phyloP scores from a whole-genome alignment of 2,113 vertebrate species.

The human (Homo sapiens) region DNA sequence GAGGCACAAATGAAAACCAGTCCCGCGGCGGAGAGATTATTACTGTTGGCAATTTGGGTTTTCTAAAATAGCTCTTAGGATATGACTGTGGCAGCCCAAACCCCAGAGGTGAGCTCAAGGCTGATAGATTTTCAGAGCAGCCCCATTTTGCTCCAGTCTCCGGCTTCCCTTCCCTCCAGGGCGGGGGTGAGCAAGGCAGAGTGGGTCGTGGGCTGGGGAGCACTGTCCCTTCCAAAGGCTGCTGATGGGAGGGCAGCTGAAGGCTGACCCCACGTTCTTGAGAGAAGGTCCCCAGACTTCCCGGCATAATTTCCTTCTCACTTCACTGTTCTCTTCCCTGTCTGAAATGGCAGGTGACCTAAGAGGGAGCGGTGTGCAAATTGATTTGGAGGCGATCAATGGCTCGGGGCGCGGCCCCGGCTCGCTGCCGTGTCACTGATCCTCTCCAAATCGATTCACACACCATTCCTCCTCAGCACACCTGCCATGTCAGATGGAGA shows the following conservation, averaged over 20 bases:
- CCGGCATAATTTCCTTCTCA: conserved; percentile 83
- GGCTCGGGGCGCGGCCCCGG: conserved; percentile 80
- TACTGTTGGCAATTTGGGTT: conserved; percentile 81
- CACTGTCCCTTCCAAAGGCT: background rate
- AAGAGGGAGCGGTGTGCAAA: conserved; percentile 83
- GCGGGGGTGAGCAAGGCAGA: background rate
- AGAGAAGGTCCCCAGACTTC: conserved; percentile 78
- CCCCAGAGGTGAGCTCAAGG: conserved; percentile 78
- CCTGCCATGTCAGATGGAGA: conserved; percentile 83
- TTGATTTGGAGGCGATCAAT: conserved; percentile 85
- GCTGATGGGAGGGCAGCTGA: conserved; percentile 38
- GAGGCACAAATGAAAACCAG: conserved; percentile 78
- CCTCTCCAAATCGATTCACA: conserved; percentile 82
- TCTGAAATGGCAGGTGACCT: conserved; percentile 84
- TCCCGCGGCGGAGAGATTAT: conserved; percentile 76
- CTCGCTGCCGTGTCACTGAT: conserved; percentile 82
- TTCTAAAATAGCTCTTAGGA: conserved; percentile 83
- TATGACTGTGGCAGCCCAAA: conserved; percentile 79
- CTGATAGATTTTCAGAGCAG: conserved; percentile 78
- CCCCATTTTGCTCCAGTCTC: conserved; percentile 69
- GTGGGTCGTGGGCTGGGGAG: background rate
- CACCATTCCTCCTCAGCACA: conserved; percentile 82
- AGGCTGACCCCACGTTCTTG: conserved; percentile 65
- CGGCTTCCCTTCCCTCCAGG: conserved; percentile 33
- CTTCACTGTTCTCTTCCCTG: conserved; percentile 76